phyloP scores from a whole-genome alignment of 2,797 vertebrate genomes.

The Myotis findleyi region DNA sequence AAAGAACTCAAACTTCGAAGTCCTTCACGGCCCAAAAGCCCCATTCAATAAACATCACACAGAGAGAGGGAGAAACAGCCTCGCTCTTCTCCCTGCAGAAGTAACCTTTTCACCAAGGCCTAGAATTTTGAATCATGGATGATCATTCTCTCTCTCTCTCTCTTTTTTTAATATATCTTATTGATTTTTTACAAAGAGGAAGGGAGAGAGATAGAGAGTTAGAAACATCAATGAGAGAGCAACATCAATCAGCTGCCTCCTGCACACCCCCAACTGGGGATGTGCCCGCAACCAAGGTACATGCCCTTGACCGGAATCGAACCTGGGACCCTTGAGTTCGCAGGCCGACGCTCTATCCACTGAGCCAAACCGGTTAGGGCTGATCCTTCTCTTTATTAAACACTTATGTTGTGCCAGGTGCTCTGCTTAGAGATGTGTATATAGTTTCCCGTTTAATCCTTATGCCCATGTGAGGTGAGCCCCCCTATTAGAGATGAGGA shows the following conservation, averaged over 20 bases:
- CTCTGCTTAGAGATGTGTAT: background rate
- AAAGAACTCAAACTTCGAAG: conserved; percentile 46
- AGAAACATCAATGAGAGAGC: no score
- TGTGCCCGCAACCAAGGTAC: no score
- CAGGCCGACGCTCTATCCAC: no score
- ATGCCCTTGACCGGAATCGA: no score
- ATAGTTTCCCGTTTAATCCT: background rate
- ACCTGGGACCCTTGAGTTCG: no score
- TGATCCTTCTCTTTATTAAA: background rate
- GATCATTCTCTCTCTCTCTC: conserved; percentile 6
- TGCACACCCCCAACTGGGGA: no score
- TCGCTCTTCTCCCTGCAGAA: background rate
- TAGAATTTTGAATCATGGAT: background rate
- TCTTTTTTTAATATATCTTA: background rate
- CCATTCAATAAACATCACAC: background rate
- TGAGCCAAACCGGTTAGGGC: no score
- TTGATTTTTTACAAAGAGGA: no score
- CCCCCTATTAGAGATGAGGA: background rate
- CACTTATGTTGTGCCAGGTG: background rate
- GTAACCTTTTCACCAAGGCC: background rate
- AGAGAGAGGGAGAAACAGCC: background rate
- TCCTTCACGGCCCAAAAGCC: background rate
- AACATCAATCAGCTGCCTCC: no score
- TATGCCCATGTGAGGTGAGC: background rate
- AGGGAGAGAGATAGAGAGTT: no score